Base-by-base conservation (phyloP, 1,140 invertebrate species). In the Pseudachorutes palmiensis region DNA sequence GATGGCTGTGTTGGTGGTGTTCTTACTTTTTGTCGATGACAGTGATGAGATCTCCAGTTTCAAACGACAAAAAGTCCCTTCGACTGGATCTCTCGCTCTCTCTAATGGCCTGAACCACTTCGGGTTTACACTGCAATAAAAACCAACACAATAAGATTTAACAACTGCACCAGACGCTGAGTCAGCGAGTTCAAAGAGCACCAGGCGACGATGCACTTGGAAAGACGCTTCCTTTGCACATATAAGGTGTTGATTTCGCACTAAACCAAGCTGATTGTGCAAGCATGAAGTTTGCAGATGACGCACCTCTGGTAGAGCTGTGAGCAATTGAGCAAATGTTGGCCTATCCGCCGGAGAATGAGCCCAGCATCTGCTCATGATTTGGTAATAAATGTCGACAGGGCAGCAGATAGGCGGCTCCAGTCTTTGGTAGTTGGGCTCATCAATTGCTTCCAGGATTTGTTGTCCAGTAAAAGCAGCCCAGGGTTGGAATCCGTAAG, bases 291-390 rank as follows among this genome's bases (percentile, higher is more conserved):
- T n/a, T n/a, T n/a, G n/a, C 9, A 60, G 55, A 62, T 28, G 33
- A 58, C 76, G 77, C 76, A 87, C 83, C 75, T 94, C 91, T 0
- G 90, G 89, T 70, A 98, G 79, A 22, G 87, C 80, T 5, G 83
- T 81, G 55, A 87, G 85, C 1, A 99, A 83, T 72, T 97, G 91
- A 58, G 86, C 84, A 78, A 99, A 99, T 58, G 88, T 91, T 0
- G 96, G 96, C 67, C 97, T 80, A 69, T 89, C 86, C n/a, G 83
- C 81, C 0, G 92, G 87, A 70, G 98, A 91, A 75, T 97, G 92
- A 63, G 89, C 85, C 96, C 96, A 98, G 78, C 95, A 98, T 76
- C 94, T 89, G 55, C 88, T 81, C 95, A 99, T 98, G 14, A 96
- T 78, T 3, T 84, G 82, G 75, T 94, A 98, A 78, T 95, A 94